These are phyloP conservation scores for Zootoca vivipara DNA, from an alignment of 2,113 vertebrate species.

Conservation along the genomic window DNA sequence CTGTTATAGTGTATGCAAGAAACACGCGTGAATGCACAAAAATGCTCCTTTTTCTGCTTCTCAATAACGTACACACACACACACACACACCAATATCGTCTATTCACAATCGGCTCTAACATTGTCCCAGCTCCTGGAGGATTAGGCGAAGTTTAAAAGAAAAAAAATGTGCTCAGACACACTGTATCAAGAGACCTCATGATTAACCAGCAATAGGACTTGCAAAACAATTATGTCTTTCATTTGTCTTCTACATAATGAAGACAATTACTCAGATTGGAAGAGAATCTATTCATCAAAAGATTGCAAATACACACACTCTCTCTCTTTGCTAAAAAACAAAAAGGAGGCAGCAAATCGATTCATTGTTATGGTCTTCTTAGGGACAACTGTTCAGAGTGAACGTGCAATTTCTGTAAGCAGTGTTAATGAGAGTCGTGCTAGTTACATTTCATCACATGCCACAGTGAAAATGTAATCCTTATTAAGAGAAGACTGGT, in stretches of 20 bases:
- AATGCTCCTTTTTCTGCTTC: background rate
- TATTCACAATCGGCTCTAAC: background rate
- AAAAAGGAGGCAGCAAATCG: background rate
- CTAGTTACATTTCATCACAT: background rate
- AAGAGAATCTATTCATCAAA: constrained; percentile 12
- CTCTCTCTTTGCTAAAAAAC: background rate
- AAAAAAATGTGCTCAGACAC: background rate
- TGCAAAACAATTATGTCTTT: background rate
- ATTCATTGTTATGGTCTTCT: background rate
- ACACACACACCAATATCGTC: background rate
- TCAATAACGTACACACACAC: background rate
- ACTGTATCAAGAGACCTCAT: background rate
- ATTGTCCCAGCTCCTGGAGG: background rate
- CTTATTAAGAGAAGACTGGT: background rate
- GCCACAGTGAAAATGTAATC: background rate
- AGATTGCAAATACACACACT: background rate
- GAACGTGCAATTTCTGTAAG: constrained; percentile 5
- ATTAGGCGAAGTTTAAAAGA: background rate
- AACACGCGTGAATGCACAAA: background rate
- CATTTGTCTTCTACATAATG: background rate
- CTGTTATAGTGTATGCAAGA: constrained; percentile 7
- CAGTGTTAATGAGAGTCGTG: background rate
- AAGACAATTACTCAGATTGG: background rate
- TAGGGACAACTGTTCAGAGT: constrained; percentile 4
- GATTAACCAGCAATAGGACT: constrained; percentile 21